Percentiles rank a stretch among this genome's conserved stretches.
phyloP scores from a whole-genome alignment of 2,888 invertebrate genomes.

The Drosophila merina region DNA sequence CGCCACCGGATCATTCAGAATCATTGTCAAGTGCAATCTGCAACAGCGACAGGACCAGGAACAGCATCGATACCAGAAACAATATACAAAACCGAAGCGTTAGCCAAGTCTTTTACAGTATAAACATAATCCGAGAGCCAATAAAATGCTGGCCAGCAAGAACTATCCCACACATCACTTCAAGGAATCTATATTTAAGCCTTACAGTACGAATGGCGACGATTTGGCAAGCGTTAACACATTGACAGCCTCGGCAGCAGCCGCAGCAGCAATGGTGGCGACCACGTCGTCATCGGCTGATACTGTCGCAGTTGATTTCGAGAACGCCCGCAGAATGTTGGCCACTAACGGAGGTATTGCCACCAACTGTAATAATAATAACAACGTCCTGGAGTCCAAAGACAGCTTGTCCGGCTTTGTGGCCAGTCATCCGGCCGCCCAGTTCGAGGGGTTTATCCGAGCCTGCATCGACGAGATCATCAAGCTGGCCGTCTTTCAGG shows the following conservation, averaged over 20 bases:
- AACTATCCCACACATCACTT: conserved; percentile 72
- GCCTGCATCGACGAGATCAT: conserved; percentile 89
- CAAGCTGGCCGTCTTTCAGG: conserved; percentile 90
- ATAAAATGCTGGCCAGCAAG: conserved; percentile 81
- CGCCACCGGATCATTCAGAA: conserved; percentile 65
- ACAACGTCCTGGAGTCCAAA: conserved; percentile 18
- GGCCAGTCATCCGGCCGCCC: conserved; percentile 87
- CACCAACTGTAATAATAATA: conserved; percentile 28
- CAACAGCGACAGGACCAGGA: conserved; percentile 21
- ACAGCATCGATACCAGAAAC: conserved; percentile 34
- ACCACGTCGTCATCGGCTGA: conserved; percentile 66
- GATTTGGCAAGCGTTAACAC: conserved; percentile 65
- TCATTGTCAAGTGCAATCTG: conserved; percentile 63
- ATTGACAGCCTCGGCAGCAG: conserved; percentile 40
- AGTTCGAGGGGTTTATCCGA: conserved; percentile 89
- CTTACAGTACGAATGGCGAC: conserved; percentile 61
- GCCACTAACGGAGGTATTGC: conserved; percentile 38
- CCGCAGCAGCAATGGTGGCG: conserved; percentile 17
- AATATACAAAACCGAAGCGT: conserved; percentile 2
- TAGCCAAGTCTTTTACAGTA: conserved; percentile 28
- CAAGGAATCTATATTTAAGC: conserved; percentile 81
- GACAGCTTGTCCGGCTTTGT: conserved; percentile 55
- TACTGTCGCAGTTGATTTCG: conserved; percentile 53
- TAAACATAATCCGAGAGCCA: conserved; percentile 38
- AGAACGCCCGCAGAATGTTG: conserved; percentile 55